Conservation (phyloP, 2,888 invertebrate species). For the Scelioninae gen. 2 region DNA sequence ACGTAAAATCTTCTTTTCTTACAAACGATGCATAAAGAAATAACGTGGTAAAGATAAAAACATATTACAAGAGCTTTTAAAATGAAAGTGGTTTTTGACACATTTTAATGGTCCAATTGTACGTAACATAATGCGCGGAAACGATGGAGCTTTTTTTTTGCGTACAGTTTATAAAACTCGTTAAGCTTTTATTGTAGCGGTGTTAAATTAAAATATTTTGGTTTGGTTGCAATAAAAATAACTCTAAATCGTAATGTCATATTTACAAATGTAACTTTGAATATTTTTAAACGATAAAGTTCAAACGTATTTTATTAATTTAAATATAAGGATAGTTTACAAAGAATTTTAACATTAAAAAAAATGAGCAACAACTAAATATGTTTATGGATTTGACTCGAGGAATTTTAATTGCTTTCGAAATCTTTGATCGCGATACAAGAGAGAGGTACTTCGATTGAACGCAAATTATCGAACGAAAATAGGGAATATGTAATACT, state of each 20-base stretch:
- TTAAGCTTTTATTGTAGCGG: constrained; percentile 9
- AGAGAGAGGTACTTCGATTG: constrained; percentile 5
- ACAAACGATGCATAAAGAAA: neutral
- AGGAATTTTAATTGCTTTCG: constrained; percentile 13
- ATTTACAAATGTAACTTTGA: neutral
- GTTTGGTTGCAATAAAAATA: constrained; percentile 1
- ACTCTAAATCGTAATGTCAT: neutral
- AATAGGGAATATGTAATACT: constrained; percentile 34
- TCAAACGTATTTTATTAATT: no score
- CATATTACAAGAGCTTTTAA: neutral
- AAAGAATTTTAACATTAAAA: neutral
- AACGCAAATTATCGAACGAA: constrained; percentile 16
- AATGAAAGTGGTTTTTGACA: neutral
- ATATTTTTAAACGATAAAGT: no score
- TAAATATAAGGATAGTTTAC: no score
- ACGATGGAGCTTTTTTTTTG: neutral
- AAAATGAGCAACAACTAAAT: constrained; percentile 9
- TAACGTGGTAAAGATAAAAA: neutral
- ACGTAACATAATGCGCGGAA: constrained; percentile 1
- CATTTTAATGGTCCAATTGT: constrained; percentile 4
- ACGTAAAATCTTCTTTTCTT: no score
- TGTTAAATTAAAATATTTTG: neutral
- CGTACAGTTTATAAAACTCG: neutral
- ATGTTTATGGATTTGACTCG: constrained; percentile 18
- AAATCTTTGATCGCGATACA: constrained; percentile 8